A percentile compares a stretch with the other conserved stretches of the same genome.
Evolutionary conservation across 2,797 vertebrate species (phyloP).

Genomic region (Jordanella pulchra): DNA sequence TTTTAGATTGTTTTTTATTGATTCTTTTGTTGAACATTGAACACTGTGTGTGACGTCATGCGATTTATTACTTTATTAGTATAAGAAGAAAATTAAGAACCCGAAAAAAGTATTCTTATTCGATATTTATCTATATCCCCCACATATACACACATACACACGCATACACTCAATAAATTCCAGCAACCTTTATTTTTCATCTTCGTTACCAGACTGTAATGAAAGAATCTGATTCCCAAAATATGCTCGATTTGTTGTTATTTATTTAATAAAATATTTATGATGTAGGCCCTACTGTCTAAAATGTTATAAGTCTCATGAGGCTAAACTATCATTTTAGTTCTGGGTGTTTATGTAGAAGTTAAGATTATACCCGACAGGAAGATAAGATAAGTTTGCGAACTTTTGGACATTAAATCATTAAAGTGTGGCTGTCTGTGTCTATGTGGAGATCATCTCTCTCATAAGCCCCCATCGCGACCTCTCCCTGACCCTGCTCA

Average conservation of each 20-base stretch:
- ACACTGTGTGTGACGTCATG: too few relatives aligned
- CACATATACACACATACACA: too few relatives aligned
- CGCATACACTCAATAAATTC: too few relatives aligned
- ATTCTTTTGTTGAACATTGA: too few relatives aligned
- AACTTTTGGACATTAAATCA: slow-evolving; percentile 48
- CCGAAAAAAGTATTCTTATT: too few relatives aligned
- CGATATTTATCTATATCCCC: too few relatives aligned
- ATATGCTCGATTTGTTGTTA: not conserved
- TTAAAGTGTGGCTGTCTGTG: slow-evolving; percentile 59
- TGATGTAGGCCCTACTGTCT: not conserved
- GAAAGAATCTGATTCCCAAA: not conserved
- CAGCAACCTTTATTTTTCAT: not conserved
- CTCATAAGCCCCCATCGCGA: slow-evolving; percentile 80
- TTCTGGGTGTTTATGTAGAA: slow-evolving; percentile 21
- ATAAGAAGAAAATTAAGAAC: not conserved
- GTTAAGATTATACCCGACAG: slow-evolving; percentile 26
- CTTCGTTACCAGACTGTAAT: too few relatives aligned
- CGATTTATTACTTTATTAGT: too few relatives aligned
- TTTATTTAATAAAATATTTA: not conserved
- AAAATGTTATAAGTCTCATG: not conserved
- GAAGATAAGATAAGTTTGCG: slow-evolving; percentile 34
- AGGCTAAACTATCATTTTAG: not conserved
- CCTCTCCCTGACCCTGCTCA: slow-evolving; percentile 89
- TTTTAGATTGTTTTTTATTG: not conserved
- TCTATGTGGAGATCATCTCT: slow-evolving; percentile 74